A percentile compares a stretch with the other conserved stretches of the same genome.
Evolutionary conservation across 1,140 invertebrate genomes (phyloP).

Genomic region (Lordiphosa collinella): DNA sequence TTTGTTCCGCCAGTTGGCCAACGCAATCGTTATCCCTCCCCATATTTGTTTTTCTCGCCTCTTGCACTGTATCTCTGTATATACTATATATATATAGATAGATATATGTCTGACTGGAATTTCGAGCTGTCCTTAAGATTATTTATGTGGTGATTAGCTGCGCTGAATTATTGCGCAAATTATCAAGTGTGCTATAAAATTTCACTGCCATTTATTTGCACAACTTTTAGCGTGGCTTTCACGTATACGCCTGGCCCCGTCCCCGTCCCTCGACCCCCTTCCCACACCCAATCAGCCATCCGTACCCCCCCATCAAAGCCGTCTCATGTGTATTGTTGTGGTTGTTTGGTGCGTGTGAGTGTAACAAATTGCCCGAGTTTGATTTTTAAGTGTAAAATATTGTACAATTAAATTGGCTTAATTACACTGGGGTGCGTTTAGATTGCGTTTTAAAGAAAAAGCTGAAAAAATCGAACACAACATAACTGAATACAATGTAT

Average conservation of each 20-base stretch:
- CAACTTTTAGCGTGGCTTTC: constrained; percentile 54
- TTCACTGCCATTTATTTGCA: constrained; percentile 66
- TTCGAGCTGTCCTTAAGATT: constrained; percentile 59
- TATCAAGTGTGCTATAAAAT: constrained; percentile 78
- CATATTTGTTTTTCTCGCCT: constrained; percentile 25
- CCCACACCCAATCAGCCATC: not conserved
- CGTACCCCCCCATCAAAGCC: not conserved
- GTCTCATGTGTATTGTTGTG: constrained; percentile 61
- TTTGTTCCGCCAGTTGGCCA: constrained; percentile 47
- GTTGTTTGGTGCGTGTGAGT: constrained; percentile 28
- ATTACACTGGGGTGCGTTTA: constrained; percentile 30
- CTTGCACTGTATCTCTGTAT: constrained; percentile 25
- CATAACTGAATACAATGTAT: no score
- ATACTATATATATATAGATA: constrained; percentile 19
- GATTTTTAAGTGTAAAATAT: constrained; percentile 60
- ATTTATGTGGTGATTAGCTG: constrained; percentile 77
- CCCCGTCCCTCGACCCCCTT: not conserved
- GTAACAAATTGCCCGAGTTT: constrained; percentile 61
- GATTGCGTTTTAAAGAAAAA: constrained; percentile 6
- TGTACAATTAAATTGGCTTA: constrained; percentile 46
- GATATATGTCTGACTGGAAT: constrained; percentile 23
- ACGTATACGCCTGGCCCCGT: constrained; percentile 3
- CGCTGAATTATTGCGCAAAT: constrained; percentile 72
- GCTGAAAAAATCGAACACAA: no score
- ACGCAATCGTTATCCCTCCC: constrained; percentile 11